phyloP scores from a whole-genome alignment of 2,113 vertebrate genomes.

The Eulemur macaco region DNA sequence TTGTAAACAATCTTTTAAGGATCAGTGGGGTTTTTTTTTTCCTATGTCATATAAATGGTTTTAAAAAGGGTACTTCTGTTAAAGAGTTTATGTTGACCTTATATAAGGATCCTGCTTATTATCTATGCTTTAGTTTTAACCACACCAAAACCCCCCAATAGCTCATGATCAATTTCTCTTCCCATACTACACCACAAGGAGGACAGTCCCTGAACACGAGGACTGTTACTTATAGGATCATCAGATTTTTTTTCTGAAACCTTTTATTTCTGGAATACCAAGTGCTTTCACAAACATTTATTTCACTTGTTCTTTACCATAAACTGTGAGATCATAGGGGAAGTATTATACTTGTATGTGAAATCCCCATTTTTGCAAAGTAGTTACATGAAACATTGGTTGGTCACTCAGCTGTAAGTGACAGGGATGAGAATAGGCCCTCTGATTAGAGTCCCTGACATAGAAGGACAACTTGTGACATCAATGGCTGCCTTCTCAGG shows the following conservation, averaged over 20 bases:
- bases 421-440: not conserved
- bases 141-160: not conserved
- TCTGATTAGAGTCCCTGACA: not conserved
- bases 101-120: not conserved
- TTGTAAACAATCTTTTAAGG: not conserved
- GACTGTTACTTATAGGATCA: not conserved
- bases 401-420: not conserved
- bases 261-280: not conserved
- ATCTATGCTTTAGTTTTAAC: not conserved
- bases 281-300: not conserved
- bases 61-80: not conserved
- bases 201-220: not conserved
- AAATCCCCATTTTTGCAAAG: slow-evolving; percentile 9
- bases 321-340: not conserved
- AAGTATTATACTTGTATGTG: not conserved
- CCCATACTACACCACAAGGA: not conserved
- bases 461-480: not conserved
- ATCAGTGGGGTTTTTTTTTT: slow-evolving; percentile 1
- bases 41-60: not conserved
- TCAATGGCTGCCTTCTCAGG: not conserved
- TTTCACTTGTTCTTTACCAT: not conserved
- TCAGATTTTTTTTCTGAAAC: not conserved
- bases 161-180: slow-evolving; percentile 25
- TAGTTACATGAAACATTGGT: not conserved
- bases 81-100: not conserved